A percentile compares a stretch with the other conserved stretches of the same genome.
phyloP scores from a whole-genome alignment of 2,888 invertebrate species.

The Leucania comma region DNA sequence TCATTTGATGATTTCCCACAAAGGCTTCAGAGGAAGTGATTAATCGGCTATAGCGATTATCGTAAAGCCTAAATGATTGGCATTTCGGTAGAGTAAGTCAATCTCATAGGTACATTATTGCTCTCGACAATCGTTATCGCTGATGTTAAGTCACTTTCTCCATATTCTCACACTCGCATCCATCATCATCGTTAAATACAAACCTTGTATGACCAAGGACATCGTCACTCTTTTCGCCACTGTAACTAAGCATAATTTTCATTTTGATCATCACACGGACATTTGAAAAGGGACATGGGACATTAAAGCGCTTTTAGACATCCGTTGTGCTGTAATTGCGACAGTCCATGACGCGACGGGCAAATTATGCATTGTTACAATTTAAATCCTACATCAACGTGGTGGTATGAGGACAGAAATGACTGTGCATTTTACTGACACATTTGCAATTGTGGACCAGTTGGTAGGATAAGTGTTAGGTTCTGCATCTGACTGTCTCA shows the following conservation, averaged over 20 bases:
- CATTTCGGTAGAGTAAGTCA: too few relatives aligned
- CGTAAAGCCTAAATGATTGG: too few relatives aligned
- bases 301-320: slow-evolving; percentile 54
- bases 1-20: too few relatives aligned
- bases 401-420: slow-evolving; percentile 38
- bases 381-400: slow-evolving; percentile 55
- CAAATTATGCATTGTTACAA: slow-evolving; percentile 61
- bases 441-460: slow-evolving; percentile 33
- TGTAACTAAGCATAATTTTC: slow-evolving; percentile 21
- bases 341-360: slow-evolving; percentile 50
- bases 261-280: slow-evolving; percentile 26
- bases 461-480: slow-evolving; percentile 10
- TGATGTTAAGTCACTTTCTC: background rate
- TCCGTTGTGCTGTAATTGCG: slow-evolving; percentile 52
- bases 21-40: too few relatives aligned
- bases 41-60: too few relatives aligned
- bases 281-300: slow-evolving; percentile 38
- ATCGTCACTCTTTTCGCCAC: background rate
- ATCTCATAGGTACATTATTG: too few relatives aligned
- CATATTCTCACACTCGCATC: background rate
- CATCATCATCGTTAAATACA: background rate
- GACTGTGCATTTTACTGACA: slow-evolving; percentile 49
- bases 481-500: background rate
- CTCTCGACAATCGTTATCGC: background rate
- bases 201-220: background rate